Evolutionary conservation across 2,113 vertebrate genomes (phyloP), one percentile per base, ranked within the genome.

Genomic region (Notiomystis cincta): DNA sequence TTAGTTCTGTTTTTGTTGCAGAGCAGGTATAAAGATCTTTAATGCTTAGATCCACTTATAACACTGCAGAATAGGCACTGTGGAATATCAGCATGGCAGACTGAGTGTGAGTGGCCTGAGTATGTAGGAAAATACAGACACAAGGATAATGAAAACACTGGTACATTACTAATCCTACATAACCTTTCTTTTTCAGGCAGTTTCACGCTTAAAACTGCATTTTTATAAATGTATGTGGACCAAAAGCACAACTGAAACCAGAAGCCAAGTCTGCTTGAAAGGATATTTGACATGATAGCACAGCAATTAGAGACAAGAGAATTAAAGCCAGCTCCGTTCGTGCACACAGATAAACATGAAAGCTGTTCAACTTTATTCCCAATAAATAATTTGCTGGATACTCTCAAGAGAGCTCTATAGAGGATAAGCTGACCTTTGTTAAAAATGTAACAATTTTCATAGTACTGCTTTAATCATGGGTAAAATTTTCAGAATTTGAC

Each of bases 401-500:
- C 67, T 71, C 96, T 97, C 89, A 53, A 73, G 94, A 96, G 98
- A 97, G 85, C 87, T 86, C 65, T 76, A 75, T 5, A 45, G 75
- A 82, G 64, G 66, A 84, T 85, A 92, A 95, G 24, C 37, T 76
- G 86, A 90, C 96, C 98, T 98, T 98, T 98, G 98, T 98, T 98
- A 98, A 98, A 98, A 99, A 99, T 97, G 94, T 96, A 98, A 95
- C 93, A 67, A 98, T 98, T 98, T 98, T 98, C 98, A 98, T 96
- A 98, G 96, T 71, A 82, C 62, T 51, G 96, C 98, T 99, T 99
- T 98, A 98, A 98, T 97, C 98, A 98, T 56, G 95, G 95, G 95
- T 95, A 97, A 98, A 98, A 97, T 98, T 98, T 99, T 98, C 96
- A 97, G 98, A 98, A 98, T 98, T 98, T 98, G 98, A 99, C 97